These are phyloP conservation scores for Pangasius krempfi DNA, from an alignment of 2,797 vertebrate species.

Conservation along the genomic window DNA sequence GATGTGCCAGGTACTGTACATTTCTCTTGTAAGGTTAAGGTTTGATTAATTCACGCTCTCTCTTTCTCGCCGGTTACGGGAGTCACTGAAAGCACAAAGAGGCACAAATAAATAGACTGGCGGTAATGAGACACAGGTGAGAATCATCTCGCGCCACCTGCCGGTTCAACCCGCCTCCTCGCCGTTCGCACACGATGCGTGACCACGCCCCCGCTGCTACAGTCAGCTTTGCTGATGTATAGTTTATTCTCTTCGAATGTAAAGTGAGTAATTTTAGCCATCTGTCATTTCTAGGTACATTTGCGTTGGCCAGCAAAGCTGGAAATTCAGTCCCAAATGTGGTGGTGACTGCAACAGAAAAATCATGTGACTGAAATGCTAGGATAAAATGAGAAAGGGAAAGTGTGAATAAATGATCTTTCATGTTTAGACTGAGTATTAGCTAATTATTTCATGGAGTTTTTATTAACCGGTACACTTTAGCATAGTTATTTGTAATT, in stretches of 20 bases:
- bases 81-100: too few species aligned
- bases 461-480: background rate
- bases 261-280: background rate
- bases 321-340: background rate
- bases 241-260: background rate
- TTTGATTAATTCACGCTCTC: background rate
- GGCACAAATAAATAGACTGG: too few species aligned
- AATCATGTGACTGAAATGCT: background rate
- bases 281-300: background rate
- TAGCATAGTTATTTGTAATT: background rate
- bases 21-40: background rate
- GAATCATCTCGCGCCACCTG: too few species aligned
- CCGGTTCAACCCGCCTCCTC: too few species aligned
- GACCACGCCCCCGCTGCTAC: too few species aligned
- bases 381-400: background rate
- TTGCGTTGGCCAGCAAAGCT: background rate
- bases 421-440: background rate
- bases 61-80: too few species aligned
- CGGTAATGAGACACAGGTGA: too few species aligned
- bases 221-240: background rate
- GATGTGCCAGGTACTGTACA: slow-evolving; percentile 82
- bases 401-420: background rate
- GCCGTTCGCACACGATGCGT: too few species aligned
- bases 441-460: background rate
- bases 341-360: background rate